These are phyloP conservation scores for Muscidifurax raptorellus DNA, from an alignment of 1,140 invertebrate genomes.

Conservation along the genomic window DNA sequence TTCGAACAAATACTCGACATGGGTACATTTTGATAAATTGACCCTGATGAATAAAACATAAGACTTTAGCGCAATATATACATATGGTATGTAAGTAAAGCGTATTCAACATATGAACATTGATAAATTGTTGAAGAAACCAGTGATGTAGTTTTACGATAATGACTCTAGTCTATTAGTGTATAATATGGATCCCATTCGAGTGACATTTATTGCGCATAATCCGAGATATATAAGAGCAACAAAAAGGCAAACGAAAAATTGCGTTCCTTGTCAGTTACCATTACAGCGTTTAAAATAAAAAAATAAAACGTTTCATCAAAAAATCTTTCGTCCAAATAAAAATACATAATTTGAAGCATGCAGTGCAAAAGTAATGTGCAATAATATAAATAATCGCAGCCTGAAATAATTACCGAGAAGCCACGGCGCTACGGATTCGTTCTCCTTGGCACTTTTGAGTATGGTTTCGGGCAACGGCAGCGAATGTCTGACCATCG, in stretches of 20 bases:
- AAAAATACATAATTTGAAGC: not conserved
- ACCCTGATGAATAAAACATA: not conserved
- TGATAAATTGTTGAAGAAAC: not conserved
- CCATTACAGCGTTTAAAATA: too few relatives aligned
- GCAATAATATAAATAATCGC: not conserved
- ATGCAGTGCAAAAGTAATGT: not conserved
- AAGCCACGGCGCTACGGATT: slow-evolving; percentile 97
- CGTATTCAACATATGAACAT: not conserved
- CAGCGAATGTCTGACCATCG: slow-evolving; percentile 98
- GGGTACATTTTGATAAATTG: not conserved
- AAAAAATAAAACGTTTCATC: slow-evolving; percentile 43
- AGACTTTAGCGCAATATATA: not conserved
- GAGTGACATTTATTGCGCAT: not conserved
- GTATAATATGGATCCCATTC: not conserved
- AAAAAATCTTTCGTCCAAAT: slow-evolving; percentile 38
- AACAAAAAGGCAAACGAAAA: not conserved
- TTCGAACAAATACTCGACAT: not conserved
- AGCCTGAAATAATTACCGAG: slow-evolving; percentile 84
- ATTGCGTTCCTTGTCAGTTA: too few relatives aligned
- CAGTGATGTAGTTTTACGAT: too few relatives aligned
- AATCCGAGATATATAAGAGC: not conserved
- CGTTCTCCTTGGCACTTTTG: slow-evolving; percentile 95
- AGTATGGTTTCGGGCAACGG: slow-evolving; percentile 98
- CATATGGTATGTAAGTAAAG: not conserved
- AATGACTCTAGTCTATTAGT: not conserved